A percentile compares a stretch with the other conserved stretches of the same genome.
Conservation (phyloP, 2,113 vertebrate genomes). For the Astur gentilis region DNA sequence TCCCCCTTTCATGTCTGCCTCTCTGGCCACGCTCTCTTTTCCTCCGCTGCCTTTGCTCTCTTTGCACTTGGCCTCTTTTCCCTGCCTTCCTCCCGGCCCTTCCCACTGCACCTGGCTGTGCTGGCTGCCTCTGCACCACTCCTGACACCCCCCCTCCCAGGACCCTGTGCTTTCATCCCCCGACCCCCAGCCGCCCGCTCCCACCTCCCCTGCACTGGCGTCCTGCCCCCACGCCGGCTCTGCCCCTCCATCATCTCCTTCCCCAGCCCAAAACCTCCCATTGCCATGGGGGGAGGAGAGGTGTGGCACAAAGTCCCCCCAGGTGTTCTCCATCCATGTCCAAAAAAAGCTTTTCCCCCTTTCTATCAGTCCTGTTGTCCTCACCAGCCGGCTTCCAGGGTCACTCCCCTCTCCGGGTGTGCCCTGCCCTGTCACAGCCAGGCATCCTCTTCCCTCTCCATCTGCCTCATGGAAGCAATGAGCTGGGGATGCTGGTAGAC, state of each 20-base stretch:
- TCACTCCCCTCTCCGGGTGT: rapidly evolving
- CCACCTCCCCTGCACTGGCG: background rate
- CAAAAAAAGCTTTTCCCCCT: background rate
- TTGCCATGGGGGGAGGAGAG: background rate
- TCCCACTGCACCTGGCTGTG: slow-evolving; percentile 46
- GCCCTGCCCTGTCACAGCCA: background rate
- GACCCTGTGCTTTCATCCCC: slow-evolving; percentile 32
- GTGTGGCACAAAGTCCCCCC: background rate
- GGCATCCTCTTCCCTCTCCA: background rate
- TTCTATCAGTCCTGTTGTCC: background rate
- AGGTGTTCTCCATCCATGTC: background rate
- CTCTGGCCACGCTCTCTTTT: slow-evolving; percentile 47
- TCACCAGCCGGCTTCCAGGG: background rate
- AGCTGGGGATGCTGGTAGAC: background rate
- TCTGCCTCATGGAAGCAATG: background rate
- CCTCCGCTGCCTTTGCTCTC: slow-evolving; percentile 44
- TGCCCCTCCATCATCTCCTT: background rate
- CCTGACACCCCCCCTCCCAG: background rate
- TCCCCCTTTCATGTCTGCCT: slow-evolving; percentile 60
- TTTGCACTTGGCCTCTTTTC: slow-evolving; percentile 60
- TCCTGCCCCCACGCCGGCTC: background rate
- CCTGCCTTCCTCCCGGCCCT: slow-evolving; percentile 7
- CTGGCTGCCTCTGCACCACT: slow-evolving; percentile 4
- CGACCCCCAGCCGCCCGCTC: background rate
- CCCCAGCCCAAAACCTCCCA: background rate